Evolutionary conservation across 2,113 vertebrate species (phyloP), one percentile per base, ranked within the genome.

Genomic region (Dromiciops gliroides): DNA sequence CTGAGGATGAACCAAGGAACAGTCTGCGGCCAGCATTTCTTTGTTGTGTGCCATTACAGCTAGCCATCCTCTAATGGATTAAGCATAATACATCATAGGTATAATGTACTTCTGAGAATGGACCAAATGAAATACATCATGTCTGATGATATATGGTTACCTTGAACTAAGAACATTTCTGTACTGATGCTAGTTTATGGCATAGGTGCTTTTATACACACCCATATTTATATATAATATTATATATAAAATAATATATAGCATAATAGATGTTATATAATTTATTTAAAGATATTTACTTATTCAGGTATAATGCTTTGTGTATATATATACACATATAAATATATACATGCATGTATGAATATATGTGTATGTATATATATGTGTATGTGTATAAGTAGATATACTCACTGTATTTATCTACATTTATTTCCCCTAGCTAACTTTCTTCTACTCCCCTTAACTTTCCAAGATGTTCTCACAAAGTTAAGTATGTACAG

Each of bases 91-190:
- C 88, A 51, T 97, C 48, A 50, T 31, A 51, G 52, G 7, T 50
- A 44, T 92, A 93, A 88, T 92, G 8, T 93, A 53, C 12, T 89
- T 97, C 24, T 96, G 90, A 92, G 93, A 9, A 1, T 90, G 1
- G 94, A 48, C 93, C n/a, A 97, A n/a, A 52, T 92, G 92, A 97
- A 97, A 96, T 96, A 60, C 51, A 52, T 95, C 83, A 92, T 95
- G 91, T n/a, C 47, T 95, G 53, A 24, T 92, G 97, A 93, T 92
- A 90, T 92, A 94, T 97, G 52, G 92, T 97, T 98, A 94, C 67
- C 51, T 96, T 95, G 92, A 97, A 89, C 25, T 89, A 37, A 90
- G 60, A 52, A 48, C 16, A 53, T 31, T 47, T 8, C 89, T 94
- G 90, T 14, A 89, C 31, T 92, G 93, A 92, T 90, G 22, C 16